Percentiles rank a stretch among this genome's conserved stretches.
These are phyloP conservation scores for Caenorhabditis imperialis DNA, from an alignment of 2,888 invertebrate species.

Conservation along the genomic window DNA sequence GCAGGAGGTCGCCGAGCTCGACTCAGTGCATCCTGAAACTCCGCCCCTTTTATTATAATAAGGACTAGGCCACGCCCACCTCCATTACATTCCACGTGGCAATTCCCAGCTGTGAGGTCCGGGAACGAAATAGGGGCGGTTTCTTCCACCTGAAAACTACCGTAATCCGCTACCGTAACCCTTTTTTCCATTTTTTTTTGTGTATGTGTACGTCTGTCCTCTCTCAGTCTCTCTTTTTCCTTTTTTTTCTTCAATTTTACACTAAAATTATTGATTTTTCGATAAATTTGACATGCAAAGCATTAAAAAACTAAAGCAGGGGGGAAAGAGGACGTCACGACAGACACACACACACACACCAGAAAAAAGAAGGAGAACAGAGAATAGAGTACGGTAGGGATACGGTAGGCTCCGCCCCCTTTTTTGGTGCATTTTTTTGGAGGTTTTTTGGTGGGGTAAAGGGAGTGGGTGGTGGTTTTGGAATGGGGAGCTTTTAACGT, in stretches of 20 bases:
- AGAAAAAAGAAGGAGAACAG: not conserved
- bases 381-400: slow-evolving; percentile 1
- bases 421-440: no score
- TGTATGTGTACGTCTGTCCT: slow-evolving; percentile 4
- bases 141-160: slow-evolving; percentile 53
- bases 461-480: no score
- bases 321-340: not conserved
- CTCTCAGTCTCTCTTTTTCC: not conserved
- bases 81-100: slow-evolving; percentile 72
- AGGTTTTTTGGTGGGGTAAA: no score
- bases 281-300: not conserved
- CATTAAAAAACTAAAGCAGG: not conserved
- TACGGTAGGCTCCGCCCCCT: no score
- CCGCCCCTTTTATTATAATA: no score
- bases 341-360: not conserved
- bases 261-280: no score
- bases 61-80: no score
- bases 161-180: slow-evolving; percentile 5
- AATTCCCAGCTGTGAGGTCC: slow-evolving; percentile 72
- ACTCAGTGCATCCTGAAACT: slow-evolving; percentile 61
- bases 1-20: slow-evolving; percentile 72
- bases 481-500: no score
- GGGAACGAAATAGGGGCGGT: slow-evolving; percentile 61
- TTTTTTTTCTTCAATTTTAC: no score
- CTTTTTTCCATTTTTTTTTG: slow-evolving; percentile 4